These are phyloP conservation scores for Speoplatyrhinus poulsoni DNA, from an alignment of 2,113 vertebrate genomes.

Conservation along the genomic window DNA sequence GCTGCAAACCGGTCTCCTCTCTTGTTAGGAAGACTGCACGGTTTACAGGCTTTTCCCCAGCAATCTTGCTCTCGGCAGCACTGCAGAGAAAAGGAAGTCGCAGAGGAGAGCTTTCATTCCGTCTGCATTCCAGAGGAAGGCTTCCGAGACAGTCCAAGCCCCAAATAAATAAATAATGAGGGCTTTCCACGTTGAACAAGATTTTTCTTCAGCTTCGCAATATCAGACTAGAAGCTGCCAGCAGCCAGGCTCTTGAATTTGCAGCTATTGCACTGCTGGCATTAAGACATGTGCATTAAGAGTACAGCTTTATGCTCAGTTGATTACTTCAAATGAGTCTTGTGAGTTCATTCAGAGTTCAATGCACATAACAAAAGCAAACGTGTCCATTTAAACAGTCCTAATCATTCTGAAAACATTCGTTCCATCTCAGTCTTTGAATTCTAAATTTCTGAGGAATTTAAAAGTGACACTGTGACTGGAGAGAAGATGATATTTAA, in stretches of 20 bases:
- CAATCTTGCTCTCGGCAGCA: not conserved
- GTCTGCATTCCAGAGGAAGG: not conserved
- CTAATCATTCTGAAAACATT: not conserved
- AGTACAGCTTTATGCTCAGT: not conserved
- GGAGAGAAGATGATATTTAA: not conserved
- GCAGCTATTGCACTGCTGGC: not conserved
- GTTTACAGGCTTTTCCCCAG: not conserved
- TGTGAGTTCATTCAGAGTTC: not conserved
- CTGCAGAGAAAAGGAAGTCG: not conserved
- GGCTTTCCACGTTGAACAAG: slow-evolving; percentile 5
- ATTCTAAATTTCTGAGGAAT: not conserved
- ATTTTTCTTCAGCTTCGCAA: slow-evolving; percentile 14
- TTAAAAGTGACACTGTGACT: not conserved
- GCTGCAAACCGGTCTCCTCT: not conserved
- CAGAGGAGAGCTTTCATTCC: not conserved
- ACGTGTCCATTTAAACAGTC: no score
- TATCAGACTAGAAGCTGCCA: not conserved
- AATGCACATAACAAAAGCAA: no score
- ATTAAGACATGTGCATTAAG: slow-evolving; percentile 7
- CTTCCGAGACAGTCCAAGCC: not conserved
- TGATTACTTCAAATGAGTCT: slow-evolving; percentile 13
- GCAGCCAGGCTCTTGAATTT: not conserved
- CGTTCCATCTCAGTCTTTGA: not conserved
- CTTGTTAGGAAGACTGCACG: not conserved
- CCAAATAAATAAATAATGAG: slow-evolving; percentile 12